These are phyloP conservation scores for Denticeps clupeoides DNA, from an alignment of 2,797 vertebrate species.

Conservation along the genomic window DNA sequence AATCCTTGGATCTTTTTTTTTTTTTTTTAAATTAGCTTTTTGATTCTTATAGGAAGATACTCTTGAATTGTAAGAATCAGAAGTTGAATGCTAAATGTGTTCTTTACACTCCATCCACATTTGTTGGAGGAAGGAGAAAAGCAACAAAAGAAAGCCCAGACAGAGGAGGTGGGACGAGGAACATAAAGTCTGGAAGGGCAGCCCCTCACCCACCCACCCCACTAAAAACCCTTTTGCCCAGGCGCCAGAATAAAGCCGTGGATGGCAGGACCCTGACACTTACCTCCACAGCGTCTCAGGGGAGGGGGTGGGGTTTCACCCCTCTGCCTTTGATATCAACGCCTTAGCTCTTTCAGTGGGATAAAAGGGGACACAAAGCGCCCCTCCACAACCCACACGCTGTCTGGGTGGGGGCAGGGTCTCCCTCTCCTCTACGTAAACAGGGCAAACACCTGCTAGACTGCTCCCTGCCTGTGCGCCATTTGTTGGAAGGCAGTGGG, in stretches of 20 bases:
- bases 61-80: no score
- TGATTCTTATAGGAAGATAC: no score
- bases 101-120: no score
- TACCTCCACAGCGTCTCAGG: conserved; percentile 54
- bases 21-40: no score
- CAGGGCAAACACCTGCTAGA: conserved; percentile 75
- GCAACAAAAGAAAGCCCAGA: no score
- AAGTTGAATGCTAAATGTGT: no score
- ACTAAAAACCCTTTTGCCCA: no score
- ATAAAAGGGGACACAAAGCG: conserved; percentile 79
- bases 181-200: no score
- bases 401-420: conserved; percentile 47
- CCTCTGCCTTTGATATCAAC: conserved; percentile 67
- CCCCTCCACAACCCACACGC: conserved; percentile 69
- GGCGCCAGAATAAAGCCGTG: conserved; percentile 60
- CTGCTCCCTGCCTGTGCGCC: conserved; percentile 53
- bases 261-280: conserved; percentile 66
- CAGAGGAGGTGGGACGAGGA: no score
- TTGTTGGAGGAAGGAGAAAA: no score
- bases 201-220: no score
- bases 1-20: no score
- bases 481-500: conserved; percentile 51
- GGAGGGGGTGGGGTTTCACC: conserved; percentile 35
- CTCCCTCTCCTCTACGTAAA: conserved; percentile 55
- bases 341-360: conserved; percentile 66